Base-by-base conservation (phyloP, 2,888 invertebrate species). In the Pherbina coryleti region DNA sequence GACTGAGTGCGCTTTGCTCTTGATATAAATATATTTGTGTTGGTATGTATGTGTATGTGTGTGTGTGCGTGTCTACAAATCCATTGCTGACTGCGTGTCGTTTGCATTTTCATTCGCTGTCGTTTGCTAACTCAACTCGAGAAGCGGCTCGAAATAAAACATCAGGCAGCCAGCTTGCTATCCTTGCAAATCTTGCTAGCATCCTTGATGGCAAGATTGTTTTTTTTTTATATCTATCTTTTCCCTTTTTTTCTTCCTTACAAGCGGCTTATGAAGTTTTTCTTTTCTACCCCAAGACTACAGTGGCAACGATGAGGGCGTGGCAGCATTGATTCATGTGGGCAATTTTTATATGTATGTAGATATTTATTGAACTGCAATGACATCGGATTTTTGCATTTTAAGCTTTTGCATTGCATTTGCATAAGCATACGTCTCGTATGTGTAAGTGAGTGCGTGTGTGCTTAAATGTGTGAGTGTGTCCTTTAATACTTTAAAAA, bases 401-500 rank as follows among this genome's bases (percentile, higher is more conserved):
- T 66, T 34, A 31, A 44, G 44, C 44, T 44, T 44, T 14, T 11
- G 44, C 11, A 14, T 44, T 44, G n/a, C 19, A 7, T 19, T 34
- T 31, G 17, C 34, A 64, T 64, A 64, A n/a, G 64, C 34, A 66
- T 66, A 17, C 5, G 31, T 31, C 17, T 34, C 22, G 64, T 34
- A n/a, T 66, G 17, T 34, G 64, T n/a, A n/a, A 31, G 37, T 64
- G 55, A 1, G n/a, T 64, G n/a, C n/a, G 7, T 34, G 8, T 66
- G 37, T 66, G 17, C 37, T 8, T 37, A 4, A 11, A 11, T 37
- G 64, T 31, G 34, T 31, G n/a, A n/a, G 34, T 66, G 17, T 66
- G 31, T 17, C 37, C n/a, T 8, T 34, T 66, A 66, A 37, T 66
- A 66, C 37, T 66, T 66, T 66, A 31, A 66, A 66, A 66, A 66